These are phyloP conservation scores for Cerastis leucographa DNA, from an alignment of 2,888 invertebrate genomes.

Conservation along the genomic window DNA sequence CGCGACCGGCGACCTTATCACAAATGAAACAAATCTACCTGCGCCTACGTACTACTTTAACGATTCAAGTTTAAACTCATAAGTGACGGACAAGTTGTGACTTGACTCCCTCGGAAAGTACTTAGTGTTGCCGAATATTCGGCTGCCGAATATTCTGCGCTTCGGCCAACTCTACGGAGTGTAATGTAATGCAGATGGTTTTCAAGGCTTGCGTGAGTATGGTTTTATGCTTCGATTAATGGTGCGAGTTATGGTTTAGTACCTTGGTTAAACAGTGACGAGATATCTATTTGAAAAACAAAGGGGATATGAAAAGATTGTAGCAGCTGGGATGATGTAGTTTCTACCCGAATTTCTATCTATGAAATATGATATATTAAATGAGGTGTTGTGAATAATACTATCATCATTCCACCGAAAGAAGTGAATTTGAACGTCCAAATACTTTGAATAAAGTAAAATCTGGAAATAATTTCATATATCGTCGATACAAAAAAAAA, in stretches of 20 bases:
- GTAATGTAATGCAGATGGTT: constrained; percentile 7
- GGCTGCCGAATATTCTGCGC: too few relatives aligned
- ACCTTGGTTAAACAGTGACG: neutral
- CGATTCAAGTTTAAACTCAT: too few relatives aligned
- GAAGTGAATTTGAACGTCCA: neutral
- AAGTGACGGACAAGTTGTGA: too few relatives aligned
- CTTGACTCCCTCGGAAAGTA: too few relatives aligned
- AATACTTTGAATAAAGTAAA: neutral
- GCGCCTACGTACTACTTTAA: too few relatives aligned
- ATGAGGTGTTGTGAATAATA: neutral
- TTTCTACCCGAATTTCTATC: too few relatives aligned
- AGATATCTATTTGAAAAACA: neutral
- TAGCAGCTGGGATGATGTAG: neutral
- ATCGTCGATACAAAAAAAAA: neutral
- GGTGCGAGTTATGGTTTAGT: neutral
- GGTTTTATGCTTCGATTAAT: neutral
- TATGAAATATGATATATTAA: too few relatives aligned
- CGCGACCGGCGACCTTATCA: too few relatives aligned
- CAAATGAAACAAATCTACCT: too few relatives aligned
- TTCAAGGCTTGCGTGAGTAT: neutral
- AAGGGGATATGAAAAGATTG: neutral
- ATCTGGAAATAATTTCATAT: too few relatives aligned
- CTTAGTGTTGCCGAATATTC: too few relatives aligned
- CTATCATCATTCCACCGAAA: neutral
- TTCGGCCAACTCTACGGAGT: too few relatives aligned